phyloP scores from a whole-genome alignment of 1,140 invertebrate species.

The Centruroides sculpturatus region DNA sequence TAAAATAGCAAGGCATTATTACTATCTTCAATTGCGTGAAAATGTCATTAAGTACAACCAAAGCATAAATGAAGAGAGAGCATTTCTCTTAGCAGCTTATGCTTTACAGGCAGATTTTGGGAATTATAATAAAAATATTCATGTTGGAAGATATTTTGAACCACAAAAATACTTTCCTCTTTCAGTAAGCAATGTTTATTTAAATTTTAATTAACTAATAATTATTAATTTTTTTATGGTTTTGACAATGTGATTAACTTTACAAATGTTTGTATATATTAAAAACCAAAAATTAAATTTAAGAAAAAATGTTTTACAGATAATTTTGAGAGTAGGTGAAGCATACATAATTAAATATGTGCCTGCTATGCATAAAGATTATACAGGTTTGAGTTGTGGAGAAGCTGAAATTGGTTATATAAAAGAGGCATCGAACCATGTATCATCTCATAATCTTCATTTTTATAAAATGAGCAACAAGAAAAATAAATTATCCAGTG shows the following conservation, averaged over 20 bases:
- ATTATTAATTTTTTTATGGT: neutral
- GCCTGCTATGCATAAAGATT: slow-evolving; percentile 49
- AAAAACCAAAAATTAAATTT: no score
- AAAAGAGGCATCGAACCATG: slow-evolving; percentile 64
- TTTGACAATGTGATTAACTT: no score
- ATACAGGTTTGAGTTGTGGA: slow-evolving; percentile 50
- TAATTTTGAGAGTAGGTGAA: slow-evolving; percentile 41
- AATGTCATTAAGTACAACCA: slow-evolving; percentile 50
- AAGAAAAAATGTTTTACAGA: slow-evolving; percentile 21
- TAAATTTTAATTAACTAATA: neutral
- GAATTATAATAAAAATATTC: slow-evolving; percentile 38
- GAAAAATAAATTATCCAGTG: slow-evolving; percentile 42
- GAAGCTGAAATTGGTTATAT: slow-evolving; percentile 77
- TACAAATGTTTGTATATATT: neutral
- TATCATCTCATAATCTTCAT: slow-evolving; percentile 82
- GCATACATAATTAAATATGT: slow-evolving; percentile 41
- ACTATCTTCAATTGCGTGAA: slow-evolving; percentile 82
- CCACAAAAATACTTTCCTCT: slow-evolving; percentile 60
- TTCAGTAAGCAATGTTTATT: slow-evolving; percentile 30
- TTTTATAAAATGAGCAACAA: slow-evolving; percentile 71
- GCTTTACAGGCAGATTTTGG: slow-evolving; percentile 83
- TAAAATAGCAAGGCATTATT: slow-evolving; percentile 75
- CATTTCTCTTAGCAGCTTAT: slow-evolving; percentile 65
- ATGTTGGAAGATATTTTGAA: slow-evolving; percentile 40
- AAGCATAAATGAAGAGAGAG: slow-evolving; percentile 42